Base-by-base conservation (phyloP, 2,113 vertebrate genomes). In the Phasianus colchicus region DNA sequence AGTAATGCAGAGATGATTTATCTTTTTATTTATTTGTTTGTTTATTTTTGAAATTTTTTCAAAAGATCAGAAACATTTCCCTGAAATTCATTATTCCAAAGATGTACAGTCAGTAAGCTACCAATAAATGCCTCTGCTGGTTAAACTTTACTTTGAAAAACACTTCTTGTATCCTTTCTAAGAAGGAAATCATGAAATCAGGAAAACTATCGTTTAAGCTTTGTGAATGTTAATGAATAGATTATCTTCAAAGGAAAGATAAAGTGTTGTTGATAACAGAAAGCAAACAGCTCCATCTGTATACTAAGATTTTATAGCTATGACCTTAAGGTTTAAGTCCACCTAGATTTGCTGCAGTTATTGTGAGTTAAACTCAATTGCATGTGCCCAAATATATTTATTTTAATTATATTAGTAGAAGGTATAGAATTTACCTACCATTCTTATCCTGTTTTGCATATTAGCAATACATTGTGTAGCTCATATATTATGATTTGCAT, bases 161-260 rank as follows among this genome's bases (percentile, higher is more conserved):
- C 27, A 16, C 0, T 0, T 15, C 20, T 45, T 11, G 2, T 86
- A 36, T 79, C 50, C 5, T 38, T 76, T 95, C 32, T 77, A 55
- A 58, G 88, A 72, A 71, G 21, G 21, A 48, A 48, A 48, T 48
- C 8, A 22, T 22, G 9, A 84, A 71, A 86, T 79, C 6, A 30
- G 15, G 67, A 78, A 66, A 61, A 42, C 75, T 78, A n/a, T 0
- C 7, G 72, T 3, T 65, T 93, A 70, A 91, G 6, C 9, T 71
- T 88, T 54, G 29, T 60, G 67, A 22, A 91, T 67, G 14, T 47
- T 91, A 58, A 67, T 48, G n/a, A 50, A 78, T 73, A 73, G 65
- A 63, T 73, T 89, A 73, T 4, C 60, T 92, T 91, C 83, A 91
- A 94, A 91, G 40, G 29, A 17, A 96, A 90, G 69, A 58, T 43